Evolutionary conservation across 2,797 vertebrate species (phyloP).

Genomic region (Bradypodion pumilum): DNA sequence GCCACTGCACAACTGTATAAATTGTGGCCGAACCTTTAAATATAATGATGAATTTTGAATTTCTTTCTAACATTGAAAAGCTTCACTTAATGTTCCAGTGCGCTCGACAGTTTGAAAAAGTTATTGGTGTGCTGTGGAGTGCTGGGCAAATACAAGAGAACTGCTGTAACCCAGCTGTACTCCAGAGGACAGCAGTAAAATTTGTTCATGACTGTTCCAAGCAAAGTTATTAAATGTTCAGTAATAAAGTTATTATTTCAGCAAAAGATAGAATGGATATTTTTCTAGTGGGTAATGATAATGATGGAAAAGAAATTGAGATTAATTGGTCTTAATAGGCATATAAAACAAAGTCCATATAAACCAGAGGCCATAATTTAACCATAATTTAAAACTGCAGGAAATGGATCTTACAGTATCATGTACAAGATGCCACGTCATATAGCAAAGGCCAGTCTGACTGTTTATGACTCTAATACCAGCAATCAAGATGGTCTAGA

Average conservation of each 20-base stretch:
- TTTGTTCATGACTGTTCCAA: neutral
- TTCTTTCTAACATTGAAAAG: neutral
- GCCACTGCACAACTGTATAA: neutral
- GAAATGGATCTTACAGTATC: too few species aligned
- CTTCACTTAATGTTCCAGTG: neutral
- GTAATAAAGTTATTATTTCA: conserved; percentile 9
- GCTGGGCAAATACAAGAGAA: conserved; percentile 1
- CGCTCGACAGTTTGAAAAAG: neutral
- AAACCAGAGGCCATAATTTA: conserved; percentile 34
- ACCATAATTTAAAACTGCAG: too few species aligned
- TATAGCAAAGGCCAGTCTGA: too few species aligned
- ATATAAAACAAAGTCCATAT: conserved; percentile 48
- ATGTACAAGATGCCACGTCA: too few species aligned
- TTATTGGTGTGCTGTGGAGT: neutral
- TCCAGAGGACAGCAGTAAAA: conserved; percentile 5
- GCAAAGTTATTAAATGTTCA: conserved; percentile 21
- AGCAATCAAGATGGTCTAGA: too few species aligned
- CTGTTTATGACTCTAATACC: too few species aligned
- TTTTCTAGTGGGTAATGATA: conserved; percentile 37
- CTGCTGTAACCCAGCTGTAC: neutral
- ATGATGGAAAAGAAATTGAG: conserved; percentile 55
- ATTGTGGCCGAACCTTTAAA: neutral
- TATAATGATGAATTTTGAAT: neutral
- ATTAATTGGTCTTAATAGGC: conserved; percentile 48
- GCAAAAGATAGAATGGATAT: conserved; percentile 3